Evolutionary conservation across 2,113 vertebrate genomes (phyloP).

Genomic region (Nothobranchius furzeri): DNA sequence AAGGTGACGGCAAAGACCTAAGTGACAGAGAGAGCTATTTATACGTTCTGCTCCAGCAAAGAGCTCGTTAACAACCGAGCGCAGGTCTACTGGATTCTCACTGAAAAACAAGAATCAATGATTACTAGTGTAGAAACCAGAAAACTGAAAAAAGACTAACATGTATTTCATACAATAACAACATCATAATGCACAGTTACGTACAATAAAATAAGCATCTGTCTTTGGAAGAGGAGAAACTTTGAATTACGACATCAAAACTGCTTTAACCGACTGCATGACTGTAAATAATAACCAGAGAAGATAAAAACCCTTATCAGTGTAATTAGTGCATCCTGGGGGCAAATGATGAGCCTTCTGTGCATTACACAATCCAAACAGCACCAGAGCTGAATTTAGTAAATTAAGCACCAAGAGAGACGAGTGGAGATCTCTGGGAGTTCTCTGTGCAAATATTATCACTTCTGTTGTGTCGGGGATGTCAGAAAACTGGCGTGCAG

Average conservation of each 20-base stretch:
- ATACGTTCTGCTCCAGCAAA: conserved; percentile 42
- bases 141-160: not conserved
- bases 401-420: conserved; percentile 62
- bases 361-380: conserved; percentile 49
- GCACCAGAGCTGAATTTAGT: conserved; percentile 36
- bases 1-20: conserved; percentile 14
- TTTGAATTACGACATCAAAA: not conserved
- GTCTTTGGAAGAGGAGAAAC: not conserved
- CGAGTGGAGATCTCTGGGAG: conserved; percentile 54
- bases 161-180: no score
- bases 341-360: conserved; percentile 27
- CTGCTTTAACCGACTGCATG: conserved; percentile 18
- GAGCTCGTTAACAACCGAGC: conserved; percentile 32
- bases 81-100: conserved; percentile 35
- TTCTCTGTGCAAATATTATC: conserved; percentile 64
- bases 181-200: no score
- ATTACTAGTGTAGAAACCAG: conserved; percentile 17
- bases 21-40: conserved; percentile 44
- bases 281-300: conserved; percentile 28
- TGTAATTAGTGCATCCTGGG: conserved; percentile 53
- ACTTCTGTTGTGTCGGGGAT: conserved; percentile 38
- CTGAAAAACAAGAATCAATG: conserved; percentile 31
- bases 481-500: conserved; percentile 51
- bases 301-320: conserved; percentile 42
- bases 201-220: not conserved